Percentiles rank a stretch among this genome's conserved stretches.
Conservation (phyloP, 2,797 vertebrate species). For the Enteromius thamalakanensis region DNA sequence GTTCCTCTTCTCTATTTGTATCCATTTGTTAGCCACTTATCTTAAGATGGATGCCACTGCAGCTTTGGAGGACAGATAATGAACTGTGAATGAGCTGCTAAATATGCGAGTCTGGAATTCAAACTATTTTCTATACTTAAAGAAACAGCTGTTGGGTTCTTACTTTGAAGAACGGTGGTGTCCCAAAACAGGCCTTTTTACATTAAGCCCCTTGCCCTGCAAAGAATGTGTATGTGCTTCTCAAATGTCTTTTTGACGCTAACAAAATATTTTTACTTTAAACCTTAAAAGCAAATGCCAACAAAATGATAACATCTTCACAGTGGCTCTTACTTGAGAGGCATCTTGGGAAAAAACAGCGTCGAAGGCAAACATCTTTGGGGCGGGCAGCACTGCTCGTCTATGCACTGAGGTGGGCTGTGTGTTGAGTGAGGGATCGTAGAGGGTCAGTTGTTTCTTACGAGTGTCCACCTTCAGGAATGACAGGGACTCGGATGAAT, state of each 20-base stretch:
- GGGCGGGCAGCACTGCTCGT: slow-evolving; percentile 83
- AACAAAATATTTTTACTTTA: slow-evolving; percentile 8
- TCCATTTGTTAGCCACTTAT: slow-evolving; percentile 65
- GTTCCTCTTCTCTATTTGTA: slow-evolving; percentile 48
- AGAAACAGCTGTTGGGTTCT: slow-evolving; percentile 77
- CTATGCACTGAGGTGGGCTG: slow-evolving; percentile 83
- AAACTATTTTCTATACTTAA: slow-evolving; percentile 75
- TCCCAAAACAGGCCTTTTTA: slow-evolving; percentile 74
- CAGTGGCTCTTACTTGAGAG: slow-evolving; percentile 85
- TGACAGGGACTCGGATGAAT: slow-evolving; percentile 90
- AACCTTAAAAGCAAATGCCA: neutral
- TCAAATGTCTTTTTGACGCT: slow-evolving; percentile 69
- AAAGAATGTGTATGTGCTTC: slow-evolving; percentile 62
- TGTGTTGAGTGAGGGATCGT: slow-evolving; percentile 83
- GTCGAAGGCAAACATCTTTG: slow-evolving; percentile 98
- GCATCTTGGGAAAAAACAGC: slow-evolving; percentile 95
- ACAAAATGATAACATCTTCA: slow-evolving; percentile 17
- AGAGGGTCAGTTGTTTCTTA: slow-evolving; percentile 96
- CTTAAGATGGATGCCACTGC: slow-evolving; percentile 60
- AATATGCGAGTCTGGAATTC: slow-evolving; percentile 74
- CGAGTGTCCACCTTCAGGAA: slow-evolving; percentile 95
- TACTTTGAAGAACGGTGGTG: slow-evolving; percentile 72
- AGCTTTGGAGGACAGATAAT: slow-evolving; percentile 52
- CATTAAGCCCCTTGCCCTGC: slow-evolving; percentile 72
- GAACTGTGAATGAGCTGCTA: slow-evolving; percentile 72